Evolutionary conservation across 2,797 vertebrate genomes (phyloP).

Genomic region (Gorsachius magnificus): DNA sequence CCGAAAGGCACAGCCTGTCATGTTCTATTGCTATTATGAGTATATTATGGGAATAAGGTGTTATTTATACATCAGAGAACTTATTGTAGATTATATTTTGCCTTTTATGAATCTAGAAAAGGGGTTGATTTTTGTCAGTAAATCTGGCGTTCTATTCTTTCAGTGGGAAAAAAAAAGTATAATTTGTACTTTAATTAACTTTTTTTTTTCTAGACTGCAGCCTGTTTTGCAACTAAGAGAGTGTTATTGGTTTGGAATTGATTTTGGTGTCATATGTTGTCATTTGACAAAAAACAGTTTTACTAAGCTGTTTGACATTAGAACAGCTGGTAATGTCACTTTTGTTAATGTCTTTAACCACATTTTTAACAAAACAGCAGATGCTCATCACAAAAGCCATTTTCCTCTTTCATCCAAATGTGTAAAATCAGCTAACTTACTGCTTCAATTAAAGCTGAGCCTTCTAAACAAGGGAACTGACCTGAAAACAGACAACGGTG

Average conservation of each 20-base stretch:
- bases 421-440: conserved; percentile 64
- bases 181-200: conserved; percentile 73
- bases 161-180: conserved; percentile 30
- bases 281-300: conserved; percentile 80
- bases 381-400: conserved; percentile 85
- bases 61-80: conserved; percentile 49
- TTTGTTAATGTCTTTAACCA: conserved; percentile 84
- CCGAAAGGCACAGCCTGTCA: conserved; percentile 26
- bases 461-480: conserved; percentile 16
- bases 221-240: conserved; percentile 65
- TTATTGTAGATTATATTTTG: neutral
- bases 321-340: conserved; percentile 82
- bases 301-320: conserved; percentile 80
- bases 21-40: neutral
- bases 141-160: conserved; percentile 29
- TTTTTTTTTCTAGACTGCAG: conserved; percentile 32
- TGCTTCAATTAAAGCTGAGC: conserved; percentile 48
- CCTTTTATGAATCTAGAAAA: conserved; percentile 37
- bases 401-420: conserved; percentile 79
- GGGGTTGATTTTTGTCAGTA: conserved; percentile 25
- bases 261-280: conserved; percentile 78
- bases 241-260: conserved; percentile 79
- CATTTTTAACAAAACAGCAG: conserved; percentile 86
- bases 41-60: conserved; percentile 32
- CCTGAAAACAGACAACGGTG: conserved; percentile 5